Base-by-base conservation (phyloP, 2,888 invertebrate genomes). In the Eremobia ochroleuca region DNA sequence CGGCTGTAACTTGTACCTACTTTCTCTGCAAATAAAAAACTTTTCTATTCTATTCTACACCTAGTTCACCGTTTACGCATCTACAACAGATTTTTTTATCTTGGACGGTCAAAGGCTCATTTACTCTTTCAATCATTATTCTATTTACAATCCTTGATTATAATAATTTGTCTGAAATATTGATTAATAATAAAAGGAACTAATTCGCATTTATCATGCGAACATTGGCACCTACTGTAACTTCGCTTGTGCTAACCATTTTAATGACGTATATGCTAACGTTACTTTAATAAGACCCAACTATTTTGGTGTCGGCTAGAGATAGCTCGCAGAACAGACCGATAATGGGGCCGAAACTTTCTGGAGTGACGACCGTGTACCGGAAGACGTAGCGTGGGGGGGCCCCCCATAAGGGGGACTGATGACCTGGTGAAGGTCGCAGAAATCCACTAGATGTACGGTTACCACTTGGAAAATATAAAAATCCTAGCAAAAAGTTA, bases 241-340 rank as follows among this genome's bases (percentile, higher is more conserved):
- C 18, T 52, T 58, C 18, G 34, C 15, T 43, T 3, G 18, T 31
- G 5, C 8, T 43, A 69, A 59, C 1, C 6, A n/a, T 18, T 49
- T 59, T 43, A 74, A 75, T 61, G 13, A 46, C 34, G 6, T 2
- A 28, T 2, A 28, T 2, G 13, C 18, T 76, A 77, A 76, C 18
- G 49, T 43, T 46, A 28, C 0, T 65, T 76, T 76, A 77, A 77
- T 66, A 28, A 25, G 4, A 0, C 28, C 1, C n/a, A 37, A 6
- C 0, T 4, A 58, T 15, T 34, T 43, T 43, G 15, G 80, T 61
- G 43, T 34, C 40, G 0, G 15, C 1, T 25, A 5, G 49, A 43
- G 70, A 79, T 25, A 28, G 49, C 79, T 61, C 79, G n/a, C 5
- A 9, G 21, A 43, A 55, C 13, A 18, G 2, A 4, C n/a, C 2